Base-by-base conservation (phyloP, 2,888 invertebrate species). In the Coleophora flavipennella region DNA sequence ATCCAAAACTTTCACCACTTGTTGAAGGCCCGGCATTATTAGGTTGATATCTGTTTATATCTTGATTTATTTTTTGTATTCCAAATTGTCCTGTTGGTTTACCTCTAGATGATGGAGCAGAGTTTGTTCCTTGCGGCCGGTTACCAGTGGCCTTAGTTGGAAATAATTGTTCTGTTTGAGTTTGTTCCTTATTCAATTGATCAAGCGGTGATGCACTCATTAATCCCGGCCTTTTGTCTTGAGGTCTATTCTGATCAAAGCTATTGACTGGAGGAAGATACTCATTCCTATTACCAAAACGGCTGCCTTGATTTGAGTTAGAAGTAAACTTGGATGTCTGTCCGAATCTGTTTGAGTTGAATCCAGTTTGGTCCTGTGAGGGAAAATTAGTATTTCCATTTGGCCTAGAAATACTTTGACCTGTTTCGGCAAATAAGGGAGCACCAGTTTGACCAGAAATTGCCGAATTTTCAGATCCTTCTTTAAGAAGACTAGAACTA, bases 41-140 rank as follows among this genome's bases (percentile, higher is more conserved):
- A 20, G 20, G 20, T 6, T 20, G 20, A 6, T 20, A 4, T 4
- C 3, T 3, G 6, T 3, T 20, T 20, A 20, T 4, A 20, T 20
- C 20, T 20, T 20, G 20, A 4, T 20, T 20, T n/a, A n/a, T n/a
- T 20, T 20, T 3, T 20, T 20, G 20, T 3, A 41, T 27, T 13
- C 39, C 40, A 35, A 49, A 40, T 40, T 51, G 49, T n/a, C 41
- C 47, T 38, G 45, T 49, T 4, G 55, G 51, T 37, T 40, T 42
- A 9, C 25, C 37, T 31, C 45, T 45, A 28, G 45, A 35, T 29
- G 33, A 12, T 3, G 42, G 38, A 2, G 43, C 13, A 36, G 39
- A 34, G 33, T 25, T 38, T 44, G 39, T 8, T 9, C 31, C 20
- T 38, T 33, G 20, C 6, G 41, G 35, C 31, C 13, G 1, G 28